Conservation (phyloP, 2,113 vertebrate genomes). For the Notarius lentiginosus region DNA sequence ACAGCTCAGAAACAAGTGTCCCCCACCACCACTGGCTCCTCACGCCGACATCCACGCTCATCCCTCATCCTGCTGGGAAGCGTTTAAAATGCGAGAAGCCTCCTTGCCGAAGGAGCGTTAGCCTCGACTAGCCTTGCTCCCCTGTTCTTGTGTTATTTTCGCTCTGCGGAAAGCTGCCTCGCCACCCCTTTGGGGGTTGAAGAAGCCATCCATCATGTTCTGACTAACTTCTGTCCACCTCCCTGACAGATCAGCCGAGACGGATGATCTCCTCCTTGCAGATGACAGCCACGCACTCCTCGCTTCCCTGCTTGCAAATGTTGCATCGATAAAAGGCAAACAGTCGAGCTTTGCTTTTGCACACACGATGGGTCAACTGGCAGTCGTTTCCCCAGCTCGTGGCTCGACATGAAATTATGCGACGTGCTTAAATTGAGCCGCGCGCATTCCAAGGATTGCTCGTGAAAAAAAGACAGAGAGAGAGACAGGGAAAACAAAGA, state of each 20-base stretch:
- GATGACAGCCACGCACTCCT: constrained; percentile 61
- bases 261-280: constrained; percentile 66
- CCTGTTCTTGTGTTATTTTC: constrained; percentile 46
- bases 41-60: constrained; percentile 21
- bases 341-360: constrained; percentile 17
- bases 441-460: constrained; percentile 65
- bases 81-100: constrained; percentile 72
- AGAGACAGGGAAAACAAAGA: constrained; percentile 62
- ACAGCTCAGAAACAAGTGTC: constrained; percentile 53
- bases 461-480: constrained; percentile 46
- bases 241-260: constrained; percentile 66
- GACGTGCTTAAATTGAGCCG: constrained; percentile 67
- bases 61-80: constrained; percentile 50
- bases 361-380: constrained; percentile 54
- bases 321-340: constrained; percentile 16
- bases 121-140: constrained; percentile 22
- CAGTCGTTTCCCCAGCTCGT: constrained; percentile 55
- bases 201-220: constrained; percentile 73
- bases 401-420: constrained; percentile 50
- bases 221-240: constrained; percentile 72
- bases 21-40: constrained; percentile 21
- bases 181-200: constrained; percentile 41
- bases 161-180: constrained; percentile 40
- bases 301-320: constrained; percentile 62
- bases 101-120: constrained; percentile 43